Base-by-base conservation (phyloP, 1,140 invertebrate species). In the Epicauta chinensis region DNA sequence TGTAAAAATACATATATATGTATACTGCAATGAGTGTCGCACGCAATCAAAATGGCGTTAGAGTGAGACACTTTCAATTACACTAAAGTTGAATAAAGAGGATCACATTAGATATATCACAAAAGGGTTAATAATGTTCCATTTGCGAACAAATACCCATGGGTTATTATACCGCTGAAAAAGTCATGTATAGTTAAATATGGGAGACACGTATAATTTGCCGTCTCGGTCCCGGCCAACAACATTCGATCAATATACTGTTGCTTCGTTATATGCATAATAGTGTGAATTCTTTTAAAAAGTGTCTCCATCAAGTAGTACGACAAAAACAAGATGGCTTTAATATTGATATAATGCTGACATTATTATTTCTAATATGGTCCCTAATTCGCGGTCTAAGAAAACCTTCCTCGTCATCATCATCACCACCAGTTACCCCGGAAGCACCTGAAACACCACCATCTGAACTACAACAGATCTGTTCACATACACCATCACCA, bases 331-430 rank as follows among this genome's bases (percentile, higher is more conserved):
- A n/a, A n/a, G n/a, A n/a, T n/a, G n/a, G n/a, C n/a, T n/a, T 16
- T 40, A 15, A 15, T 40, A 16, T 15, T 16, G 38, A 40, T 58
- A 69, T 63, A 60, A 73, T 73, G 71, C 64, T 73, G 60, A 70
- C 71, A 51, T 47, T 73, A 64, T 59, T 72, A 41, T 68, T 71
- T 56, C 57, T 71, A 58, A 53, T 73, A 65, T 73, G 71, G 71
- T 69, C 71, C 48, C 57, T 73, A 16, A 66, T 71, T 51, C 69
- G 69, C 48, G 65, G 63, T 54, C 49, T 68, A 39, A 64, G 55
- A 55, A 65, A 61, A 42, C 44, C 61, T 38, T 52, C 47, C 23
- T 29, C 45, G 4, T 23, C 13, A 23, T 5, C n/a, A 41, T 35
- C 43, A 35, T 46, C 29, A 52, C 57, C 9, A 23, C 4, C 7